Percentiles rank a stretch among this genome's conserved stretches.
Evolutionary conservation across 2,888 invertebrate species (phyloP).

Genomic region (Conistra vaccinii): DNA sequence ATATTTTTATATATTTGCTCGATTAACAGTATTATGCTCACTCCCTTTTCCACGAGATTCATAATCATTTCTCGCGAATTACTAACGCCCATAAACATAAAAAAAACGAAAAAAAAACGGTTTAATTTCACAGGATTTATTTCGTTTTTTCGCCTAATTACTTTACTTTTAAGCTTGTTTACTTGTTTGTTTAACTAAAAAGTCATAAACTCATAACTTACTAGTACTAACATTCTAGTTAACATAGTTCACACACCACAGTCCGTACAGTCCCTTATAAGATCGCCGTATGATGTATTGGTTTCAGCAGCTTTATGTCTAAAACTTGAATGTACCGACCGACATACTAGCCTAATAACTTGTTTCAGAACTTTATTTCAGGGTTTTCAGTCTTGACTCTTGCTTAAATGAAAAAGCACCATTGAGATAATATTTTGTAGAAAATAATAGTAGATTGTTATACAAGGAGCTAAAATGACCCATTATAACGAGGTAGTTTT

Average conservation of each 20-base stretch:
- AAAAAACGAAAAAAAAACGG: too few species aligned
- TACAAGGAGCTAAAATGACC: too few species aligned
- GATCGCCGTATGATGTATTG: constrained; percentile 57
- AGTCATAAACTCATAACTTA: neutral
- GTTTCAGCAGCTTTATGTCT: constrained; percentile 35
- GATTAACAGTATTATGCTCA: neutral
- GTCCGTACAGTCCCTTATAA: constrained; percentile 34
- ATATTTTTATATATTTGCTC: too few species aligned
- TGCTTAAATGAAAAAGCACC: neutral
- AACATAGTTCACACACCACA: neutral
- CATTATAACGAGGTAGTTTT: too few species aligned
- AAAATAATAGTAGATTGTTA: too few species aligned
- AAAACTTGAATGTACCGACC: constrained; percentile 46
- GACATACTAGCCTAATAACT: constrained; percentile 28
- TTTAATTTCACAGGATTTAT: too few species aligned
- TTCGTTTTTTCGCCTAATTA: neutral
- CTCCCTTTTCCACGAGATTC: neutral
- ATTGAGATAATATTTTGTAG: neutral
- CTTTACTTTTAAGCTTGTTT: neutral
- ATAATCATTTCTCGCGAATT: neutral
- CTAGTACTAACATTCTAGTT: neutral
- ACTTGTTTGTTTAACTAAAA: neutral
- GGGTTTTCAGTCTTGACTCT: neutral
- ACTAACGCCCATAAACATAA: too few species aligned
- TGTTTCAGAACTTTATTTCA: constrained; percentile 10